These are phyloP conservation scores for Syngnathus scovelli DNA, from an alignment of 2,113 vertebrate genomes.

Conservation along the genomic window DNA sequence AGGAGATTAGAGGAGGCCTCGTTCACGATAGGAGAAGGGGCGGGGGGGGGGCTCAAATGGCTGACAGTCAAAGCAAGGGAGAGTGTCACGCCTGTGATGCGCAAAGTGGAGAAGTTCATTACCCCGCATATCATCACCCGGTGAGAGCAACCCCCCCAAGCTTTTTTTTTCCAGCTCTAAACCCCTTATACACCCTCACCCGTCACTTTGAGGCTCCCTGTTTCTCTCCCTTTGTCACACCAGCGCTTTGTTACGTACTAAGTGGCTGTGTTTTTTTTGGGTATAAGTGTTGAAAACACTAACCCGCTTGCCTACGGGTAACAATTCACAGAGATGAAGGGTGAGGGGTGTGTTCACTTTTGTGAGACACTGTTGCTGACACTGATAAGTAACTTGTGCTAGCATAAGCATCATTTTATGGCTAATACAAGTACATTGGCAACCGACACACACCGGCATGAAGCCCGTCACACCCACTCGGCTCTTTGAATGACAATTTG, in stretches of 20 bases:
- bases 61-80: conserved; percentile 52
- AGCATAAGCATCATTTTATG: too few relatives aligned
- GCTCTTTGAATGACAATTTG: not conserved
- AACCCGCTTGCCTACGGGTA: not conserved
- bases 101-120: conserved; percentile 64
- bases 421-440: too few relatives aligned
- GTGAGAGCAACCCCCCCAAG: conserved; percentile 40
- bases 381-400: too few relatives aligned
- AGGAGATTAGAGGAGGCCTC: conserved; percentile 58
- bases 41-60: conserved; percentile 43
- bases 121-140: conserved; percentile 61
- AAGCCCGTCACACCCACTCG: not conserved
- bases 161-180: not conserved
- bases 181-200: not conserved
- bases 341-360: too few relatives aligned
- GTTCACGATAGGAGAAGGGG: conserved; percentile 22
- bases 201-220: conserved; percentile 14
- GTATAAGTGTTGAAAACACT: not conserved
- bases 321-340: not conserved
- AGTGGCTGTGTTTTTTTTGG: conserved; percentile 18
- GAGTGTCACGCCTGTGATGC: conserved; percentile 56
- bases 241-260: conserved; percentile 12
- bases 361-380: too few relatives aligned
- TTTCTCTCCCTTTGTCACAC: conserved; percentile 19
- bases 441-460: not conserved